Conservation (phyloP, 2,888 invertebrate species). For the Achlya flavicornis region DNA sequence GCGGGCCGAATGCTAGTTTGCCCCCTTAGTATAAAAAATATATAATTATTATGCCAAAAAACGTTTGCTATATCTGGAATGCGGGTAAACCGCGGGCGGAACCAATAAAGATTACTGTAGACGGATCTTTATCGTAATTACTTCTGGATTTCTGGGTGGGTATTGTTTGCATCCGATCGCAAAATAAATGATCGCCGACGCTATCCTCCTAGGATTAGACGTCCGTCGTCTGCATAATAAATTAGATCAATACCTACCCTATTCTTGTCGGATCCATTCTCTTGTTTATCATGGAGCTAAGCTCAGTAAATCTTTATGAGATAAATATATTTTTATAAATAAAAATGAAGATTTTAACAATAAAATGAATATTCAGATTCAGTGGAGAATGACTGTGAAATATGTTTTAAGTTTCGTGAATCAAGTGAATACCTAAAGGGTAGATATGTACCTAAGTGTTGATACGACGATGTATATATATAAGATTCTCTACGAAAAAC, state of each 20-base stretch:
- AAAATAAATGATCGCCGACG: slow-evolving; percentile 48
- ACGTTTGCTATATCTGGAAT: no score
- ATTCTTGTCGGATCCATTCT: slow-evolving; percentile 36
- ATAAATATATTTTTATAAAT: slow-evolving; percentile 32
- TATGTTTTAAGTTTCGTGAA: no score
- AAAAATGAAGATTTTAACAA: slow-evolving; percentile 1
- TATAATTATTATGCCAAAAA: no score
- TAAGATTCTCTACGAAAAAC: slow-evolving; percentile 44
- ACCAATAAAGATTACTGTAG: neutral
- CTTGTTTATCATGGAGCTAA: slow-evolving; percentile 49
- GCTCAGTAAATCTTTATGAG: slow-evolving; percentile 25
- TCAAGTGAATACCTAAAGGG: neutral
- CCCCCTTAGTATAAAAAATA: no score
- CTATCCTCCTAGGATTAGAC: slow-evolving; percentile 48
- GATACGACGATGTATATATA: slow-evolving; percentile 33
- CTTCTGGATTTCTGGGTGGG: slow-evolving; percentile 39
- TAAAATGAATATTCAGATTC: neutral
- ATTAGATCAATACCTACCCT: slow-evolving; percentile 56
- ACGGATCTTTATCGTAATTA: slow-evolving; percentile 46
- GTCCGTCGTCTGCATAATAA: slow-evolving; percentile 58
- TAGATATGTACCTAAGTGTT: slow-evolving; percentile 15
- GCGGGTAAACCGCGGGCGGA: neutral
- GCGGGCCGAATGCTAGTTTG: no score
- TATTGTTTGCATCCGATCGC: slow-evolving; percentile 51
- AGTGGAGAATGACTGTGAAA: neutral